Evolutionary conservation across 2,113 vertebrate genomes (phyloP).

Genomic region (Pygoscelis adeliae): DNA sequence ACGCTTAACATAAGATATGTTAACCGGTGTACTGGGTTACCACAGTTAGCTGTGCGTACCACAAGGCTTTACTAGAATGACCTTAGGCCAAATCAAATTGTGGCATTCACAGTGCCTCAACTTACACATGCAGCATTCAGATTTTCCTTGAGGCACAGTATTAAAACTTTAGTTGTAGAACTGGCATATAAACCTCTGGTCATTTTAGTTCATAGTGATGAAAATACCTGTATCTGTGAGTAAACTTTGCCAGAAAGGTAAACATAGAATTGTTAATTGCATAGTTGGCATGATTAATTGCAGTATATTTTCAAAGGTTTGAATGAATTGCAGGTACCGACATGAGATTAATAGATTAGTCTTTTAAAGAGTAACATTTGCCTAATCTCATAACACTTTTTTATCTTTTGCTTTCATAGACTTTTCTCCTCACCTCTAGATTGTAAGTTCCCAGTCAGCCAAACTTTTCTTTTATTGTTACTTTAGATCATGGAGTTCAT

Average conservation of each 20-base stretch:
- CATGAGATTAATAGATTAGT: not conserved
- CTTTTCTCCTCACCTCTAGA: conserved; percentile 22
- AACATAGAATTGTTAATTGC: not conserved
- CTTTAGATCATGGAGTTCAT: conserved; percentile 94
- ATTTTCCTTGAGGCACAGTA: not conserved
- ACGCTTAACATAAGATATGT: rapidly evolving
- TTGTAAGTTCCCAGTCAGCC: conserved; percentile 69
- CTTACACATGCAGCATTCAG: not conserved
- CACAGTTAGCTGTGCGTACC: not conserved
- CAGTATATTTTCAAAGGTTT: not conserved
- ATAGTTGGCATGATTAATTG: not conserved
- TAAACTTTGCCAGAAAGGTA: not conserved
- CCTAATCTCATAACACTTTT: not conserved
- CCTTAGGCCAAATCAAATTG: rapidly evolving
- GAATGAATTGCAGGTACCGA: not conserved
- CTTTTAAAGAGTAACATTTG: not conserved
- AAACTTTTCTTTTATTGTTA: conserved; percentile 84
- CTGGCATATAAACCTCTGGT: not conserved
- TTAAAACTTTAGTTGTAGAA: not conserved
- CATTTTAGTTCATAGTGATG: not conserved
- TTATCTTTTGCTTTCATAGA: not conserved
- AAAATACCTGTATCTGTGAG: not conserved
- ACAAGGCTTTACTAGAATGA: not conserved
- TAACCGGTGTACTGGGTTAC: too few species aligned
- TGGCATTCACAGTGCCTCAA: rapidly evolving